Conservation (phyloP, 2,113 vertebrate species). For the Glareola pratincola region DNA sequence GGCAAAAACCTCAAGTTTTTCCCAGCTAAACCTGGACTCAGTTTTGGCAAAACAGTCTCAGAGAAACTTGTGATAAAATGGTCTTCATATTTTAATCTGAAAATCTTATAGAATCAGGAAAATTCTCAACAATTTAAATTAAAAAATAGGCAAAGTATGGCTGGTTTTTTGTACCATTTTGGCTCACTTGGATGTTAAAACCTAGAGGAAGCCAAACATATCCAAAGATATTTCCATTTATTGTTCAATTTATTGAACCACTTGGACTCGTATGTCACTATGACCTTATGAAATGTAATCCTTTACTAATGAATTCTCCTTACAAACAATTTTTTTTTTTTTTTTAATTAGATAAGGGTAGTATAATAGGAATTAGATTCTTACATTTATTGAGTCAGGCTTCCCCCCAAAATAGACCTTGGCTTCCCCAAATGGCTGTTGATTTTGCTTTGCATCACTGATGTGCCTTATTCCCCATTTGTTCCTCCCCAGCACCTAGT, state of each 20-base stretch:
- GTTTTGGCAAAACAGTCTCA: background rate
- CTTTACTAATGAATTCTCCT: background rate
- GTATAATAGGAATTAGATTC: background rate
- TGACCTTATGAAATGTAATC: background rate
- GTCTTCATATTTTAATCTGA: background rate
- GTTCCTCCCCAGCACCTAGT: background rate
- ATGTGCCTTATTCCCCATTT: too few species aligned
- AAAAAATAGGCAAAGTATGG: background rate
- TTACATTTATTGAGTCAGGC: background rate
- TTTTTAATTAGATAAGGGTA: background rate
- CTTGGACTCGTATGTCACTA: background rate
- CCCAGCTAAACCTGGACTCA: background rate
- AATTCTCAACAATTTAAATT: background rate
- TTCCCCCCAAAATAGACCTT: rapidly evolving
- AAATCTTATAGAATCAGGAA: background rate
- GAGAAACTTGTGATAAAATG: background rate
- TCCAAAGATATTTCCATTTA: background rate
- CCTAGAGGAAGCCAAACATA: background rate
- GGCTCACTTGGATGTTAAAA: background rate
- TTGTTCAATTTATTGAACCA: background rate
- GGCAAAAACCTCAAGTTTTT: background rate
- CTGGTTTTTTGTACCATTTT: background rate
- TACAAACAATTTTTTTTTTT: background rate
- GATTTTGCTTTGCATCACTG: background rate
- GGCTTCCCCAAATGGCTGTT: background rate